Evolutionary conservation across 2,113 vertebrate genomes (phyloP), one percentile per base, ranked within the genome.

Genomic region (Hemibagrus wyckioides): DNA sequence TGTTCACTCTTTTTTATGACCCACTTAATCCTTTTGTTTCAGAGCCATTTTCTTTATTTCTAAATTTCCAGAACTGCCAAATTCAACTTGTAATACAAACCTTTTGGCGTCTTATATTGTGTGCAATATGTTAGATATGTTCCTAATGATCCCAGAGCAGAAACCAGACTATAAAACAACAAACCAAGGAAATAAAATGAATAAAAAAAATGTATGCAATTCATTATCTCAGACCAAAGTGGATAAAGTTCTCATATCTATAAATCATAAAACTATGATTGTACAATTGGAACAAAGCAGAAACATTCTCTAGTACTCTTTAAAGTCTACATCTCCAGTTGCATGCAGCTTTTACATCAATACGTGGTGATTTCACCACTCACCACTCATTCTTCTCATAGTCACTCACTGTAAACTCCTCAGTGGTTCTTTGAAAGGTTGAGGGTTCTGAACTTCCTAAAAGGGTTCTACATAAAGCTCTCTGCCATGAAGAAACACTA

Each of bases 261-360:
- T 67, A 88, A 88, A 88, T 90, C 89, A 88, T 81, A 44, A 88
- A 85, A 90, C 86, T 87, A 76, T 82, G 88, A 80, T 89, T 87
- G 83, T 90, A 90, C 82, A 88, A 91, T 92, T 88, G 83, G 84
- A 92, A 88, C 48, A 57, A 84, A 91, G 90, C 81, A 90, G 88
- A 90, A 91, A 92, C 86, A 88, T 90, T 85, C 85, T 54, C 61
- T 67, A 67, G 76, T 71, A n/a, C 25, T 77, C 56, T 90, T 81
- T 85, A 63, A 84, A 65, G 39, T 41, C 81, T 79, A 15, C 21
- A 36, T 77, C 3, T 83, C 75, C 50, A 61, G 79, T 67, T 81
- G 56, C 56, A 33, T 82, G 50, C 28, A 56, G 54, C n/a, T 59
- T 41, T 57, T 39, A 59, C 33, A 81, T 81, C 54, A 81, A 28